These are phyloP conservation scores for Syrmaticus mikado DNA, from an alignment of 2,113 vertebrate genomes.

Conservation along the genomic window DNA sequence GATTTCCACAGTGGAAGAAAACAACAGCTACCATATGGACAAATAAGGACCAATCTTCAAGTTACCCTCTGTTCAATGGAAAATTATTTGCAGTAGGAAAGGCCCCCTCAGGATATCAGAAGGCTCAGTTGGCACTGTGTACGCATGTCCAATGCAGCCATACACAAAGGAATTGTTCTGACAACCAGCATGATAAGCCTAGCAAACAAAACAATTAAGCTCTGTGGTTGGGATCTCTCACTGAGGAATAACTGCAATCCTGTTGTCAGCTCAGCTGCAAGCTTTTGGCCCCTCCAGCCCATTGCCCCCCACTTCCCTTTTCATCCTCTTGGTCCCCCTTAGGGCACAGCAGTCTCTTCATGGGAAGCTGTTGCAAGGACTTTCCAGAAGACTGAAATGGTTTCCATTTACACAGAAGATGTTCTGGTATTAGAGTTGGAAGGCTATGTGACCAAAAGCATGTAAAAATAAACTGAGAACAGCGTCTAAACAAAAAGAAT, in stretches of 20 bases:
- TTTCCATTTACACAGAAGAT: not conserved
- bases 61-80: constrained; percentile 47
- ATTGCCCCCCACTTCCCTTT: not conserved
- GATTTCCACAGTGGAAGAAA: constrained; percentile 76
- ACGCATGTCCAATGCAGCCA: not conserved
- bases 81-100: constrained; percentile 32
- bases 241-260: not conserved
- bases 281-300: not conserved
- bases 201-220: constrained; percentile 23
- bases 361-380: not conserved
- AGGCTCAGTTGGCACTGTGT: not conserved
- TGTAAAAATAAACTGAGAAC: not conserved
- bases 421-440: not conserved
- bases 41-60: constrained; percentile 62
- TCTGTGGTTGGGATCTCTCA: not conserved
- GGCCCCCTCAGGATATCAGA: constrained; percentile 32
- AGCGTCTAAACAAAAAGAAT: not conserved
- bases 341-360: not conserved
- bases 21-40: constrained; percentile 83
- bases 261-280: not conserved
- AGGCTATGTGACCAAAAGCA: rapidly evolving
- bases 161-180: constrained; percentile 20
- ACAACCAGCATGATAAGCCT: constrained; percentile 12
- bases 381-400: not conserved
- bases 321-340: not conserved